Conservation (phyloP, 1,140 invertebrate species). For the Tyrophagus putrescentiae region DNA sequence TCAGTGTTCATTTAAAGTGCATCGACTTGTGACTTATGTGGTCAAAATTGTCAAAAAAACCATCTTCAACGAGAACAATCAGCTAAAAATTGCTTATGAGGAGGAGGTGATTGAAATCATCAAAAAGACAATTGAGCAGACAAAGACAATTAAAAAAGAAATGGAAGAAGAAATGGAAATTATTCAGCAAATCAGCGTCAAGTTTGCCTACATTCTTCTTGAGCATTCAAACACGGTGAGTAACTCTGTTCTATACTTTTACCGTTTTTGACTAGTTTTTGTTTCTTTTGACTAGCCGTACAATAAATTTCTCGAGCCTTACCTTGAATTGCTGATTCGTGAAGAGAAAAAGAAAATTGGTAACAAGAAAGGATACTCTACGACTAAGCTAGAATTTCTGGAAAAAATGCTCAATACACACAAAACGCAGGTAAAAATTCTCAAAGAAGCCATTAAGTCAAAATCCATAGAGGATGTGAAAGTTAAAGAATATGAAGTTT, state of each 20-base stretch:
- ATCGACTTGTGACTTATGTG: neutral
- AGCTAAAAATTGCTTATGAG: neutral
- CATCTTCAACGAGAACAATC: neutral
- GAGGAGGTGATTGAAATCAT: neutral
- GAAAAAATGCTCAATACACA: neutral
- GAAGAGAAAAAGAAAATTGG: neutral
- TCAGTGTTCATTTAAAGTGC: neutral
- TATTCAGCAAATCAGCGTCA: neutral
- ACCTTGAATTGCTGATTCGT: neutral
- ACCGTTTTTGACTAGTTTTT: too few relatives aligned
- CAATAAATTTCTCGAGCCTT: neutral
- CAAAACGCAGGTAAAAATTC: too few relatives aligned
- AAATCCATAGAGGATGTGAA: too few relatives aligned
- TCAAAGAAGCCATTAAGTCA: too few relatives aligned
- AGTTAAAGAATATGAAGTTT: too few relatives aligned
- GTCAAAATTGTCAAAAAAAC: neutral
- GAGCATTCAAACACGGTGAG: neutral
- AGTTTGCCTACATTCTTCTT: neutral
- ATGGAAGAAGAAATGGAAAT: neutral
- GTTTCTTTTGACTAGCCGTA: too few relatives aligned
- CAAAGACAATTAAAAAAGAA: neutral
- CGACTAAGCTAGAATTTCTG: neutral
- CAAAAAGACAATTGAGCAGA: neutral
- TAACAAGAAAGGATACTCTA: neutral
- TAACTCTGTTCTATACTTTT: too few relatives aligned